Evolutionary conservation across 1,140 invertebrate genomes (phyloP), one percentile per base, ranked within the genome.

Genomic region (Aphelinus certus): DNA sequence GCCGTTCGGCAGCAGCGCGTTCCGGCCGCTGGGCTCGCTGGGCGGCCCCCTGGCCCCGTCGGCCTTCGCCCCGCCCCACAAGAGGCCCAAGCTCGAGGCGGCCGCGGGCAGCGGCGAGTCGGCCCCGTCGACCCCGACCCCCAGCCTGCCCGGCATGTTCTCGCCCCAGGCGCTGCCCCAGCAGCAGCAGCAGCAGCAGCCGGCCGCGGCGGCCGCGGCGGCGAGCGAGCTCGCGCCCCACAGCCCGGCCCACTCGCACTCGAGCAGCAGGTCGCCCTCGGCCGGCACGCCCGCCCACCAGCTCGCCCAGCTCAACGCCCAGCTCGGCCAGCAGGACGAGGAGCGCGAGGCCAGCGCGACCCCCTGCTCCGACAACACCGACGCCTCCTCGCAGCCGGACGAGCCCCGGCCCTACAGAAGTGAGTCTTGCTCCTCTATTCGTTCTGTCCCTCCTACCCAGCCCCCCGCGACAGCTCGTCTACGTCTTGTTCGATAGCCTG

Each of bases 381-480:
- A 90, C 66, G 81, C 89, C 10, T 90, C 89, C 7, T 90, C 88
- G 7, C 89, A 89, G 0, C 89, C 89, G 0, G 90, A 90, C 77
- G 89, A 90, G 74, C 85, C 87, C 80, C 85, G 88, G 69, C 87
- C 88, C 7, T 89, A 88, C 71, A 85, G 88, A 88, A 88, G 89
- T 90, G 78, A 90, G 88, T 0, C 4, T 7, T 49, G 47, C 51
- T 42, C 2, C 2, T 46, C 10, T 6, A 1, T n/a, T 6, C 4
- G 7, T 42, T 45, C 51, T 53, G 4, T 9, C 51, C 43, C 47
- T 26, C 4, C 60, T 26, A 45, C 45, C 7, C 51, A 68, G 4
- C 56, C 47, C 49, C 60, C 45, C 45, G 58, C 63, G 4, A 53
- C 47, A 60, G 46, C 46, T 26, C 26, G 26, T 26, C 26, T 26